These are phyloP conservation scores for Agapornis roseicollis DNA, from an alignment of 2,113 vertebrate genomes.

Conservation along the genomic window DNA sequence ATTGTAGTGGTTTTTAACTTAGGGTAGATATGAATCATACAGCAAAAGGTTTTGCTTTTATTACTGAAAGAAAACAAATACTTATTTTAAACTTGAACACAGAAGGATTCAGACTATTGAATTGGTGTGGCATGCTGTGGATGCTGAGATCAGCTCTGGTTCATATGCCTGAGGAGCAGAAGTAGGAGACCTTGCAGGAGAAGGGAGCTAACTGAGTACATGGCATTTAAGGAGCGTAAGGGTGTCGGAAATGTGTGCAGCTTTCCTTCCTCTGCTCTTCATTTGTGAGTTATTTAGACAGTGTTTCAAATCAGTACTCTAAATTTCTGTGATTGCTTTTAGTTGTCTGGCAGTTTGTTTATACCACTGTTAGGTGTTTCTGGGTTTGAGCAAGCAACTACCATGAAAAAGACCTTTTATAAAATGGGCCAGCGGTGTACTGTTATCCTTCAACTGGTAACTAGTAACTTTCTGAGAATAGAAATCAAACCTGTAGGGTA, in stretches of 20 bases:
- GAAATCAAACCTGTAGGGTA: neutral
- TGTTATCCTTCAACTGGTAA: neutral
- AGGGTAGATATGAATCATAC: neutral
- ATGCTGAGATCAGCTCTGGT: neutral
- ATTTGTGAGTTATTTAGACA: neutral
- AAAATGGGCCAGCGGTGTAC: neutral
- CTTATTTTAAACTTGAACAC: neutral
- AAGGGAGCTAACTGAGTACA: neutral
- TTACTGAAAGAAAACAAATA: slow-evolving; percentile 10
- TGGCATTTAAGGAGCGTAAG: rapidly evolving
- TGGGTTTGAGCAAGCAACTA: neutral
- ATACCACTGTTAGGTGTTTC: neutral
- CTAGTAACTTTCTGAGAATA: neutral
- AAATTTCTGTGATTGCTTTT: neutral
- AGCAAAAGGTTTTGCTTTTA: neutral
- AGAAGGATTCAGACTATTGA: neutral
- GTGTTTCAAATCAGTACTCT: neutral
- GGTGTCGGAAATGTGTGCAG: neutral
- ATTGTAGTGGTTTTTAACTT: neutral
- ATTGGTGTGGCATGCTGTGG: neutral
- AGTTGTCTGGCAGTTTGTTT: neutral
- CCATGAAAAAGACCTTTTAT: neutral
- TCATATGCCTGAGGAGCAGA: neutral
- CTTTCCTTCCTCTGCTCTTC: neutral
- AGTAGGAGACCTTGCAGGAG: neutral